Conservation (phyloP, 2,113 vertebrate species). For the Gymnocephalus cernua region DNA sequence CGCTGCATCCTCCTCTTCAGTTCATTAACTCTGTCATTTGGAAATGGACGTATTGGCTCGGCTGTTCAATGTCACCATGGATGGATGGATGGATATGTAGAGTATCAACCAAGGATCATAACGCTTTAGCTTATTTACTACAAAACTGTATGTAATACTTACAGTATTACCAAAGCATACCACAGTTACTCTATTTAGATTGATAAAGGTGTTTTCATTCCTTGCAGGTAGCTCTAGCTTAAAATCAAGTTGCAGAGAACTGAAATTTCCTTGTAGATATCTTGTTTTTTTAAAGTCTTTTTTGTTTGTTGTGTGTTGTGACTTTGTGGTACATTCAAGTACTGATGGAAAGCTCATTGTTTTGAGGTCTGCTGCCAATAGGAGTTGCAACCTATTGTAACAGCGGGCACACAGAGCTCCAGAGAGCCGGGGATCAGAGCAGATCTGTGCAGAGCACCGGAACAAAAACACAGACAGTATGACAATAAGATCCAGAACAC, state of each 20-base stretch:
- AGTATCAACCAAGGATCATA: neutral
- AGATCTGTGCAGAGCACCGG: no score
- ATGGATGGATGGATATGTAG: constrained; percentile 16
- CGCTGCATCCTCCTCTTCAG: constrained; percentile 27
- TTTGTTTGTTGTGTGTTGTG: no score
- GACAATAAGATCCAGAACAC: no score
- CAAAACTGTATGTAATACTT: neutral
- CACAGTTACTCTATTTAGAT: neutral
- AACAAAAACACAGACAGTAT: no score
- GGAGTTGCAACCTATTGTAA: no score
- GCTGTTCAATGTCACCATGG: constrained; percentile 37
- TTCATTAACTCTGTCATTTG: constrained; percentile 62
- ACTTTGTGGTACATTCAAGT: no score
- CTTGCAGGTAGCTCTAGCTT: neutral
- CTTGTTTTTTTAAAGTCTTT: no score
- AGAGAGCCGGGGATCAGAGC: no score
- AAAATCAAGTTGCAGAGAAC: neutral
- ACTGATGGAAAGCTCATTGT: no score
- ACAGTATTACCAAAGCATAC: neutral
- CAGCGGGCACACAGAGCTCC: no score
- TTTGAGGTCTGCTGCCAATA: no score
- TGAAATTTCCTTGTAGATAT: no score
- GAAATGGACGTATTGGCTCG: constrained; percentile 53
- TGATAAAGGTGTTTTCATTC: neutral
- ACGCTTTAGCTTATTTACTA: neutral